Conservation (phyloP, 2,888 invertebrate genomes). For the Rugalucina vietnamica region DNA sequence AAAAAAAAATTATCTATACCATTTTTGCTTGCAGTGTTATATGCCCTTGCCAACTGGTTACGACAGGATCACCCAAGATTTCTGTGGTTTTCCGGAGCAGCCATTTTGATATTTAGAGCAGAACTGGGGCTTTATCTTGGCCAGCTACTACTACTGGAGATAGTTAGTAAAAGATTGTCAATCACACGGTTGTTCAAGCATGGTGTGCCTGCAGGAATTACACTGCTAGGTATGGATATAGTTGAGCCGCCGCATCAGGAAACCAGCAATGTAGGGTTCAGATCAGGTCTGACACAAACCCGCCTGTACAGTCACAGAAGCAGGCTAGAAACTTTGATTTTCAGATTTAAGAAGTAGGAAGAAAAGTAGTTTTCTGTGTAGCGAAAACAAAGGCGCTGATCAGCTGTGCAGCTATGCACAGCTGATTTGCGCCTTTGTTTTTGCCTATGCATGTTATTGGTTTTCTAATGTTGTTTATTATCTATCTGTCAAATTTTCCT, state of each 20-base stretch:
- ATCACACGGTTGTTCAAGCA: slow-evolving; percentile 84
- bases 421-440: no score
- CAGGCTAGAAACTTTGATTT: no score
- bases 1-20: not conserved
- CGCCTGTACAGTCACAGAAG: no score
- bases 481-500: no score
- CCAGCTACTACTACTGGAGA: slow-evolving; percentile 91
- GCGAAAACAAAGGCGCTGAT: no score
- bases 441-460: no score
- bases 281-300: no score
- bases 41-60: slow-evolving; percentile 94
- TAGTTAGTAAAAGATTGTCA: slow-evolving; percentile 89
- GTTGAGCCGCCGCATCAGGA: not conserved
- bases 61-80: slow-evolving; percentile 90
- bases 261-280: no score
- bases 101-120: slow-evolving; percentile 94
- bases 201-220: slow-evolving; percentile 82
- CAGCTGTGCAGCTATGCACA: no score
- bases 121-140: slow-evolving; percentile 94
- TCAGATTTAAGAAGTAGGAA: no score
- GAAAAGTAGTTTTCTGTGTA: no score
- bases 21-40: slow-evolving; percentile 88
- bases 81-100: slow-evolving; percentile 92
- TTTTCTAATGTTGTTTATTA: no score
- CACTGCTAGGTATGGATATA: slow-evolving; percentile 86